Conservation (phyloP, 2,888 invertebrate genomes). For the Terebella lapidaria region DNA sequence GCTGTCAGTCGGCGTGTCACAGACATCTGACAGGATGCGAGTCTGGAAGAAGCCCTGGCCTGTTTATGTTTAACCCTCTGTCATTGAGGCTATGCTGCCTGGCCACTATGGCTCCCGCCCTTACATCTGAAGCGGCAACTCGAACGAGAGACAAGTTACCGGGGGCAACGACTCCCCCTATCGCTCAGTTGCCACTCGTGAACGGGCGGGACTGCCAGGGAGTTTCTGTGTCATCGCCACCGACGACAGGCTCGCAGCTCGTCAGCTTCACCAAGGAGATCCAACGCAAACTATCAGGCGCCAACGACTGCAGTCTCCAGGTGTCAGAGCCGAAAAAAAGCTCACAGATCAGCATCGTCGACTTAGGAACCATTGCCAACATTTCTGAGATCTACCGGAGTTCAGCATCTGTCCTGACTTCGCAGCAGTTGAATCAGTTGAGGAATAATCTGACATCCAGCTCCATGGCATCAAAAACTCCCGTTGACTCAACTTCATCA, state of each 20-base stretch:
- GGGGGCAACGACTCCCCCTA: constrained; percentile 22
- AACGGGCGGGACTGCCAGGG: constrained; percentile 38
- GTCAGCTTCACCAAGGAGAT: neutral
- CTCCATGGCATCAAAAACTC: no score
- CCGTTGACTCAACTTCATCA: no score
- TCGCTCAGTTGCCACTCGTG: neutral
- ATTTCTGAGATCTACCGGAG: no score
- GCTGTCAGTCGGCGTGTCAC: no score
- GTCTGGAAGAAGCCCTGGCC: neutral
- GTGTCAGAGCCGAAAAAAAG: no score
- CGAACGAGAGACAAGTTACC: constrained; percentile 45
- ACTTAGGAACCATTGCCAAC: no score
- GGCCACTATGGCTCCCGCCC: constrained; percentile 82
- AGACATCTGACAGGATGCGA: no score
- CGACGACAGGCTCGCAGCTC: neutral
- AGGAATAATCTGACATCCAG: no score
- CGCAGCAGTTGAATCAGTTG: no score
- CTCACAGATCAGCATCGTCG: no score
- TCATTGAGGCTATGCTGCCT: constrained; percentile 34
- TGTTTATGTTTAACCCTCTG: neutral
- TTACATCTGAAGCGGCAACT: constrained; percentile 63
- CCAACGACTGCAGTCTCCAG: no score
- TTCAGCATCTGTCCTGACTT: no score
- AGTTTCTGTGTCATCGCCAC: neutral
- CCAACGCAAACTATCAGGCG: neutral